phyloP scores from a whole-genome alignment of 2,113 vertebrate species.

The Chaetodon trifascialis region DNA sequence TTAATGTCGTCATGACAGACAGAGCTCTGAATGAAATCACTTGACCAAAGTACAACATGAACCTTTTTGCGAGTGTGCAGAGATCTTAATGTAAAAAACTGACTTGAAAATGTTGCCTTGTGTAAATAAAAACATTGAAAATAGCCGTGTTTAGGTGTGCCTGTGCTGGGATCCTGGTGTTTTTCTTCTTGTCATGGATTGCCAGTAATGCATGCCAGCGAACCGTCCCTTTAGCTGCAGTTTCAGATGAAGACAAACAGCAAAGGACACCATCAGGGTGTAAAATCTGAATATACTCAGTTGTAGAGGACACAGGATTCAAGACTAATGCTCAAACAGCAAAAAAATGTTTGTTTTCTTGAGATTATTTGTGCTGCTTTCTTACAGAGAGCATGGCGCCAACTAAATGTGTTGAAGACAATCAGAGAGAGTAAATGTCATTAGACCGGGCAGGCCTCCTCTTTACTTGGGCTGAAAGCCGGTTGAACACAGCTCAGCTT shows the following conservation, averaged over 20 bases:
- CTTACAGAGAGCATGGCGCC: neutral
- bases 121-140: neutral
- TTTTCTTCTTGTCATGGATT: slow-evolving; percentile 1
- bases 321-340: neutral
- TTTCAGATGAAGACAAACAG: slow-evolving; percentile 11
- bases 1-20: neutral
- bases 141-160: neutral
- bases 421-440: neutral
- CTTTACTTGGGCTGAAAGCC: neutral
- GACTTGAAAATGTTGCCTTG: neutral
- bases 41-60: neutral
- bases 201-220: neutral
- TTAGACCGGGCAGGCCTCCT: neutral
- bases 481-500: neutral
- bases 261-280: neutral
- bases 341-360: neutral
- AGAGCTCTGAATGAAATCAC: neutral
- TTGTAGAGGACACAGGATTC: neutral
- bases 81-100: neutral
- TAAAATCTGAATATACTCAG: neutral
- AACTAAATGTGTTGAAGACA: neutral
- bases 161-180: neutral
- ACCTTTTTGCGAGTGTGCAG: neutral
- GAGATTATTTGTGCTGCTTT: neutral
- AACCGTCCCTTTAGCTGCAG: neutral